phyloP scores from a whole-genome alignment of 2,888 invertebrate species.

The Andrena camellia region DNA sequence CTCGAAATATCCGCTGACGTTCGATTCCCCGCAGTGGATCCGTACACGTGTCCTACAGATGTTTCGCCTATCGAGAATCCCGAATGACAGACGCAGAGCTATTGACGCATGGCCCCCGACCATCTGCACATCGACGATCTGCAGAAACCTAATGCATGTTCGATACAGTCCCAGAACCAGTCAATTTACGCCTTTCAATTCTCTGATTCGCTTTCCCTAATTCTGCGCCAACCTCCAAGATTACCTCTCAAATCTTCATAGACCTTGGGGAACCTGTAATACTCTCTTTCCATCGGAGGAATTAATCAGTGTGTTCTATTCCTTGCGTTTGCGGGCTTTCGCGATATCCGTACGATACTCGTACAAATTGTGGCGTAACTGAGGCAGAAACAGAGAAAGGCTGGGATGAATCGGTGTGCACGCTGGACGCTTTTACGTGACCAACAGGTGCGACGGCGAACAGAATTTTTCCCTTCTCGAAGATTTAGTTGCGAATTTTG shows the following conservation, averaged over 20 bases:
- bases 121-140: neutral
- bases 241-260: too few species aligned
- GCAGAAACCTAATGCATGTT: slow-evolving; percentile 10
- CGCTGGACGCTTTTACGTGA: slow-evolving; percentile 12
- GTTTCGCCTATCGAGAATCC: slow-evolving; percentile 44
- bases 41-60: slow-evolving; percentile 51
- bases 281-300: too few species aligned
- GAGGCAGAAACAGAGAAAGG: neutral
- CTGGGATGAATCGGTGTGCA: slow-evolving; percentile 9
- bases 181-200: neutral
- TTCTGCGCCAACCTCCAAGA: too few species aligned
- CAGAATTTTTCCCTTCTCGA: slow-evolving; percentile 40
- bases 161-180: neutral
- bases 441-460: slow-evolving; percentile 63
- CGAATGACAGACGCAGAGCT: slow-evolving; percentile 48
- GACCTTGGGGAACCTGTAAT: too few species aligned
- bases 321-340: too few species aligned
- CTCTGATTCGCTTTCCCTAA: neutral
- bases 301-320: too few species aligned
- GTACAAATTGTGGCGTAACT: neutral
- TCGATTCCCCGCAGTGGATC: slow-evolving; percentile 42
- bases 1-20: slow-evolving; percentile 55
- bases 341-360: neutral
- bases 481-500: slow-evolving; percentile 15
- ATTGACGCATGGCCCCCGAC: slow-evolving; percentile 28